These are phyloP conservation scores for Pterobdella sp. DNA, from an alignment of 2,888 invertebrate genomes.

Conservation along the genomic window DNA sequence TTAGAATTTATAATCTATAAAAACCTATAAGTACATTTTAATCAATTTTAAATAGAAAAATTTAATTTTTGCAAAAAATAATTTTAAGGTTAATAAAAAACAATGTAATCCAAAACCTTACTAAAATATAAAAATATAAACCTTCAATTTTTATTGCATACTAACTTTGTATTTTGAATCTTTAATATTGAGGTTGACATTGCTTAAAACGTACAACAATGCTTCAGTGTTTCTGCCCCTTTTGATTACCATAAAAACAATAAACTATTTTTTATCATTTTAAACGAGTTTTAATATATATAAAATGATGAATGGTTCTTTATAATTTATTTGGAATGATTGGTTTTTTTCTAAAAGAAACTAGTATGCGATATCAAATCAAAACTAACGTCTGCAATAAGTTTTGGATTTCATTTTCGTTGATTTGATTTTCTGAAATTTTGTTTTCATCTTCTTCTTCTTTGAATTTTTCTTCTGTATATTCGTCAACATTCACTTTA, in stretches of 20 bases:
- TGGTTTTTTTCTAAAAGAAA: neutral
- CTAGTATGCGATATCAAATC: neutral
- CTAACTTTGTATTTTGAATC: neutral
- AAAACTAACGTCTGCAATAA: conserved; percentile 38
- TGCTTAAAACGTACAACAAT: conserved; percentile 62
- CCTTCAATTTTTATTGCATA: too few species aligned
- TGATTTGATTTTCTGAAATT: conserved; percentile 53
- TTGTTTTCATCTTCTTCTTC: conserved; percentile 54
- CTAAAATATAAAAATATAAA: too few species aligned
- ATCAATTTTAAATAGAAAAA: neutral
- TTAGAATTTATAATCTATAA: too few species aligned
- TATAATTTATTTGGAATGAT: neutral
- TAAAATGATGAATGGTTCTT: neutral
- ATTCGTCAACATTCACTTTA: conserved; percentile 93
- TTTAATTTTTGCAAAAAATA: too few species aligned
- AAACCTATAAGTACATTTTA: too few species aligned
- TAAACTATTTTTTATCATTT: neutral
- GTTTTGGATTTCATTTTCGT: conserved; percentile 36
- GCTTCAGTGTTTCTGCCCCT: conserved; percentile 62
- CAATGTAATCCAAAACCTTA: too few species aligned
- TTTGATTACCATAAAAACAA: neutral
- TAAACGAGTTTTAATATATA: neutral
- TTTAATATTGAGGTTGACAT: neutral
- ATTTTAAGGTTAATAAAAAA: too few species aligned
- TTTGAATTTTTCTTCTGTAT: conserved; percentile 89